Percentiles rank a stretch among this genome's conserved stretches.
Evolutionary conservation across 1,140 invertebrate genomes (phyloP).

Genomic region (Anthonomus grandis): DNA sequence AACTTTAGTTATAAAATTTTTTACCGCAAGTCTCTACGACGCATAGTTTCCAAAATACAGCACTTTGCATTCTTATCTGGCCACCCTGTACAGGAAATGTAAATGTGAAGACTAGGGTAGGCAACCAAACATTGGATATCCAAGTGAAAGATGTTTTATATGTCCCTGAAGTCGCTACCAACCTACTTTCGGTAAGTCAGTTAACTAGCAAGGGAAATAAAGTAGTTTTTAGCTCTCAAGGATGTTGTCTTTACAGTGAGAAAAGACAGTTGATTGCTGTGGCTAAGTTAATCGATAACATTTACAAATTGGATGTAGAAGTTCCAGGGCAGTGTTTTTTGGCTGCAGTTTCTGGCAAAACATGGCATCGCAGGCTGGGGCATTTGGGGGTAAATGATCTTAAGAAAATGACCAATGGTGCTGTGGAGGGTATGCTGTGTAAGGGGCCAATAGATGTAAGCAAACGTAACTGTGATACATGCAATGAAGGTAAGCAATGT

Average conservation of each 20-base stretch:
- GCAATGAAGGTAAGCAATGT: constrained; percentile 41
- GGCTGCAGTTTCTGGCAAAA: constrained; percentile 24
- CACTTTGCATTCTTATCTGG: no score
- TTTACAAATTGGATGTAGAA: constrained; percentile 42
- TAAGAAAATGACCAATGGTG: constrained; percentile 24
- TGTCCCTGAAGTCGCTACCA: constrained; percentile 32
- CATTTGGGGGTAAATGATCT: constrained; percentile 35
- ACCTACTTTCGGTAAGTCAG: constrained; percentile 29
- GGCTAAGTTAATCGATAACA: constrained; percentile 28
- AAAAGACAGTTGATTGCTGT: constrained; percentile 28
- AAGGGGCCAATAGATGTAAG: constrained; percentile 18
- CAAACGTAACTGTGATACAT: constrained; percentile 34
- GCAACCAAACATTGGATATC: no score
- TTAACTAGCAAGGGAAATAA: constrained; percentile 24
- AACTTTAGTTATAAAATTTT: no score
- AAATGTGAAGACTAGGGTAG: no score
- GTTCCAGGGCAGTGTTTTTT: constrained; percentile 13
- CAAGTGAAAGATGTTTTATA: constrained; percentile 30
- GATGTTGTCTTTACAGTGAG: constrained; percentile 28
- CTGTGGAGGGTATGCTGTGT: constrained; percentile 23
- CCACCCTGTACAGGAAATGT: no score
- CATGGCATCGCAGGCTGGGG: constrained; percentile 36
- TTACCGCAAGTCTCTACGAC: no score
- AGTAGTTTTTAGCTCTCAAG: constrained; percentile 25
- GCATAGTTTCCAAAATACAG: no score